Percentiles rank a stretch among this genome's conserved stretches.
Conservation (phyloP, 1,140 invertebrate genomes). For the Bombus balteatus region DNA sequence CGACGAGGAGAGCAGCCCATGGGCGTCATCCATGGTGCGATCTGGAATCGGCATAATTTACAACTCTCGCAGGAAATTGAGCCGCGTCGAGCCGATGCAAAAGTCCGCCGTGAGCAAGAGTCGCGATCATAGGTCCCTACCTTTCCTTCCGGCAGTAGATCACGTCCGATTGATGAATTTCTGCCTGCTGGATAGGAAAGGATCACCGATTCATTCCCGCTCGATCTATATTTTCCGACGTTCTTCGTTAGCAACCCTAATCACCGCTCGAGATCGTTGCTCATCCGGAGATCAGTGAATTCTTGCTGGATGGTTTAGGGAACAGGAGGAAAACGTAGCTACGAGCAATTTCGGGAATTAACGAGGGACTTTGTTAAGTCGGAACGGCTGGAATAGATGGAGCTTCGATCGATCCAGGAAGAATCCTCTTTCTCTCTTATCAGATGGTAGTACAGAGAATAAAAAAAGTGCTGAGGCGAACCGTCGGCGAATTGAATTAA, state of each 20-base stretch:
- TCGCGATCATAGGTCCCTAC: conserved; percentile 25
- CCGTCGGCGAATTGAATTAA: conserved; percentile 4
- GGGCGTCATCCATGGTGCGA: conserved; percentile 66
- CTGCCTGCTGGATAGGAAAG: background rate
- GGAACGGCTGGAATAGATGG: background rate
- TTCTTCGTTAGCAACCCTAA: background rate
- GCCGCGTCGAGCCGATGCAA: conserved; percentile 42
- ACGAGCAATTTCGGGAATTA: background rate
- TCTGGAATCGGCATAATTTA: conserved; percentile 71
- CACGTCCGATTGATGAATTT: conserved; percentile 4
- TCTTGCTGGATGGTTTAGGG: background rate
- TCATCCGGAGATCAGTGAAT: background rate
- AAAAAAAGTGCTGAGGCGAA: background rate
- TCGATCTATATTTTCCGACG: background rate
- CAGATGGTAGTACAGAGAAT: background rate
- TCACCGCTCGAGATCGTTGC: background rate
- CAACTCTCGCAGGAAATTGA: conserved; percentile 59
- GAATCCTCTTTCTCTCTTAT: background rate
- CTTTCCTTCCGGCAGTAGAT: conserved; percentile 44
- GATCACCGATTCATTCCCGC: background rate
- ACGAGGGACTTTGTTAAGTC: too few species aligned
- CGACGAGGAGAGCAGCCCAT: conserved; percentile 56
- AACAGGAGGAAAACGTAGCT: background rate
- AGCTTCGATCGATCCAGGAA: background rate
- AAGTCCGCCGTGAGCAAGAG: conserved; percentile 58